A percentile compares a stretch with the other conserved stretches of the same genome.
phyloP scores from a whole-genome alignment of 2,888 invertebrate species.

The Lymantria monacha region DNA sequence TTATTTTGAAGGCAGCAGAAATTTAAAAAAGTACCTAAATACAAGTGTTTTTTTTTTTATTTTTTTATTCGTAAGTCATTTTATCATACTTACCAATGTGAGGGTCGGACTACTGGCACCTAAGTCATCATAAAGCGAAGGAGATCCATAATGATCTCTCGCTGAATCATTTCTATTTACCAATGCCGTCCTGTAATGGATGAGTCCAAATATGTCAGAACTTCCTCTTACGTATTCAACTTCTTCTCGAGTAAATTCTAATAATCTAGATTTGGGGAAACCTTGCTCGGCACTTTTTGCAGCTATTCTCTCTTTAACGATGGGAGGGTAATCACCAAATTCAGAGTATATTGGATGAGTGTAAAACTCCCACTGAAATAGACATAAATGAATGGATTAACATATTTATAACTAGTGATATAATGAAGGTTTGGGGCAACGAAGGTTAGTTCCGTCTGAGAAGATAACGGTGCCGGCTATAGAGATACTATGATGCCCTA shows the following conservation, averaged over 20 bases:
- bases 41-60: too few relatives aligned
- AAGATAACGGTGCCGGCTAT: too few relatives aligned
- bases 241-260: slow-evolving; percentile 3
- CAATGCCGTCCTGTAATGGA: background rate
- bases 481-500: too few relatives aligned
- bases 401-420: too few relatives aligned
- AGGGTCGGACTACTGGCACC: too few relatives aligned
- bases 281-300: slow-evolving; percentile 82
- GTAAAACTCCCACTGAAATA: slow-evolving; percentile 80
- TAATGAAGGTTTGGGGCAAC: too few relatives aligned
- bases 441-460: too few relatives aligned
- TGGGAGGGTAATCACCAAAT: slow-evolving; percentile 83
- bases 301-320: slow-evolving; percentile 80
- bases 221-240: slow-evolving; percentile 1
- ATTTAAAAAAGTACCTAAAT: too few relatives aligned
- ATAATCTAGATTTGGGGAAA: slow-evolving; percentile 44
- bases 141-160: background rate
- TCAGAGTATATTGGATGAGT: slow-evolving; percentile 83
- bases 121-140: background rate
- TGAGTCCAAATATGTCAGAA: background rate
- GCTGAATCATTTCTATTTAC: background rate
- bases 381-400: too few relatives aligned
- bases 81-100: too few relatives aligned
- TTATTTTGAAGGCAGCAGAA: too few relatives aligned
- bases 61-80: too few relatives aligned